Percentiles rank a stretch among this genome's conserved stretches.
These are phyloP conservation scores for Tenebrio molitor DNA, from an alignment of 1,140 invertebrate genomes.

Conservation along the genomic window DNA sequence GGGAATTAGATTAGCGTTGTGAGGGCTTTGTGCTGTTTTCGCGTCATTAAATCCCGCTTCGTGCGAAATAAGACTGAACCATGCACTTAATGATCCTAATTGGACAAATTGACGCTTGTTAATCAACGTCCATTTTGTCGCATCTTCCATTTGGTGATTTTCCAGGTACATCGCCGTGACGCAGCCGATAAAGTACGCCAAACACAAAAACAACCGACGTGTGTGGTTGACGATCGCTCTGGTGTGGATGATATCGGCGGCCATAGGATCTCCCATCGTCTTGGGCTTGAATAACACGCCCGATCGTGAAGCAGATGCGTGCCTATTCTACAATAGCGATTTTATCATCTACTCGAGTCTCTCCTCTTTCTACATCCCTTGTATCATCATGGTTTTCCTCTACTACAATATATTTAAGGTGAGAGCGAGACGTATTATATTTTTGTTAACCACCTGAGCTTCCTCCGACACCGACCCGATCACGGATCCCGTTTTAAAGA, in stretches of 20 bases:
- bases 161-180: constrained; percentile 98
- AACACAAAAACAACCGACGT: constrained; percentile 96
- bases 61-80: not conserved
- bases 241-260: constrained; percentile 96
- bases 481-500: constrained; percentile 5
- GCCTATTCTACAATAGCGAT: constrained; percentile 97
- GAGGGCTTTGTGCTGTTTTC: no score
- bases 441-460: constrained; percentile 9
- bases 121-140: not conserved
- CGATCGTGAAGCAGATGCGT: constrained; percentile 81
- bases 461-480: not conserved
- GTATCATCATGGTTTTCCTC: constrained; percentile 98
- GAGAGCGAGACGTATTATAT: constrained; percentile 64
- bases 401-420: constrained; percentile 99
- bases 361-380: constrained; percentile 99
- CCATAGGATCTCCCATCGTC: constrained; percentile 97
- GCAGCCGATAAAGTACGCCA: constrained; percentile 98
- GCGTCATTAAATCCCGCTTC: no score
- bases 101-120: not conserved
- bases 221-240: constrained; percentile 96
- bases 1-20: no score
- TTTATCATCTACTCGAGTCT: constrained; percentile 99
- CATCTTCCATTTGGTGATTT: constrained; percentile 55
- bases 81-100: not conserved
- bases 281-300: constrained; percentile 94